Evolutionary conservation across 92 coral and sea anemone species (phyloP).

Genomic region (Isaurus tuberculatus): DNA sequence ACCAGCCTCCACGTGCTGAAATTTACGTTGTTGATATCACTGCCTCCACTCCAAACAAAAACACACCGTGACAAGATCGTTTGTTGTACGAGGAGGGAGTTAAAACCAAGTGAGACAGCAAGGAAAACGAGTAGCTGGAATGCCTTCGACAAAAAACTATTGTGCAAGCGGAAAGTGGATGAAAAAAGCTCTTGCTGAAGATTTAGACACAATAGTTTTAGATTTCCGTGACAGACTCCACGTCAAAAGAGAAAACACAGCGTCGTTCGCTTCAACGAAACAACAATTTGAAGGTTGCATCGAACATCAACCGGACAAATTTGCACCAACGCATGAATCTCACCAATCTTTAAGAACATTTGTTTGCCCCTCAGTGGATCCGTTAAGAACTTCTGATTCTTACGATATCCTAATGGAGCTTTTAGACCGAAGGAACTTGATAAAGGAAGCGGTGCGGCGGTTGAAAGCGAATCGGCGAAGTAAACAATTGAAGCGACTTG

Average conservation of each 20-base stretch:
- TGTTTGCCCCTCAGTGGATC: constrained; percentile 86
- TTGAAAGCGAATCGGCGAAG: constrained; percentile 65
- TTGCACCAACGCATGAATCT: constrained; percentile 26
- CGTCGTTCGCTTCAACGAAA: constrained; percentile 17
- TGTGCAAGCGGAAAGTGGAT: constrained; percentile 73
- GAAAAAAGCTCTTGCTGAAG: constrained; percentile 66
- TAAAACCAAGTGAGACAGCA: background rate
- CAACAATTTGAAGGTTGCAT: constrained; percentile 58
- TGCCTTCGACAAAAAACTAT: constrained; percentile 78
- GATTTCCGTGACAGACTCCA: constrained; percentile 87
- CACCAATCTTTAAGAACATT: constrained; percentile 67
- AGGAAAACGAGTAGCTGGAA: constrained; percentile 8
- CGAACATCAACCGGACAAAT: constrained; percentile 21
- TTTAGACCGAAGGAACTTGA: constrained; percentile 77
- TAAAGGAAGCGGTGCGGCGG: constrained; percentile 87
- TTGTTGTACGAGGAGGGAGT: constrained; percentile 2
- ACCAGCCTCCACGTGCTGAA: constrained; percentile 86
- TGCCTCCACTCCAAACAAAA: constrained; percentile 37
- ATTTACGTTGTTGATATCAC: constrained; percentile 38
- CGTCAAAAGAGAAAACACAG: constrained; percentile 66
- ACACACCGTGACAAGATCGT: constrained; percentile 13
- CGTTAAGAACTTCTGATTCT: constrained; percentile 82
- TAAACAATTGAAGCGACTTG: constrained; percentile 87
- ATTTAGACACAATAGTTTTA: constrained; percentile 77
- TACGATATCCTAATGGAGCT: constrained; percentile 78